A percentile compares a stretch with the other conserved stretches of the same genome.
These are phyloP conservation scores for Hydrozoanthus gracilis DNA, from an alignment of 92 coral and sea anemone species.

Conservation along the genomic window DNA sequence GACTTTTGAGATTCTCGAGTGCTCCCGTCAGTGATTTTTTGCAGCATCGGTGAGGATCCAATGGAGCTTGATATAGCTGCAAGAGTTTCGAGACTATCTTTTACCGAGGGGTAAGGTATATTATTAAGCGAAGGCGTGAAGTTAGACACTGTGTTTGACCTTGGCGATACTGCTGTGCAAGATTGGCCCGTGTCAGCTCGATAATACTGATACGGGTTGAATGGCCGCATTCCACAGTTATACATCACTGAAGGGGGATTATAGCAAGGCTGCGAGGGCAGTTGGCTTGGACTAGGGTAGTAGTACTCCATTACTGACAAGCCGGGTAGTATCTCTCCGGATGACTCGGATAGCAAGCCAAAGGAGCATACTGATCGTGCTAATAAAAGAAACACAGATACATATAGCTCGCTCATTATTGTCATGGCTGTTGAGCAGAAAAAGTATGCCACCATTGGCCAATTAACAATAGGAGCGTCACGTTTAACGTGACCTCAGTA, in stretches of 20 bases:
- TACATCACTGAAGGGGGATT: constrained; percentile 67
- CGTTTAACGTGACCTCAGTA: constrained; percentile 78
- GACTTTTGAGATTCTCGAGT: constrained; percentile 13
- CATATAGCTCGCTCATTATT: constrained; percentile 45
- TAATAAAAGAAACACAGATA: constrained; percentile 48
- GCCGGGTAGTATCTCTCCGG: constrained; percentile 21
- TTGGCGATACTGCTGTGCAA: constrained; percentile 46
- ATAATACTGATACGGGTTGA: constrained; percentile 67
- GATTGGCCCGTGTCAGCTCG: constrained; percentile 40
- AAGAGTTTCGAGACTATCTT: constrained; percentile 40
- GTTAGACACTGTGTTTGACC: constrained; percentile 40
- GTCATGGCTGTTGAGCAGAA: constrained; percentile 42
- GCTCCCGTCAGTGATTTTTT: constrained; percentile 30
- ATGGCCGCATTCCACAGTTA: constrained; percentile 76
- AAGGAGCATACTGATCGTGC: constrained; percentile 40
- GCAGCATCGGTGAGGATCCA: constrained; percentile 41
- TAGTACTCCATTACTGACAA: constrained; percentile 29
- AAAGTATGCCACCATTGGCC: constrained; percentile 58
- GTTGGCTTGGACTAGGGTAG: constrained; percentile 38
- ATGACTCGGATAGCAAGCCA: constrained; percentile 38
- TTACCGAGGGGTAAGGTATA: constrained; percentile 46
- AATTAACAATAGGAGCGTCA: constrained; percentile 64
- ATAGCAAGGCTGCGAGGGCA: constrained; percentile 48
- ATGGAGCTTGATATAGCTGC: constrained; percentile 46
- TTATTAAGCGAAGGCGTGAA: constrained; percentile 37